Evolutionary conservation across 2,113 vertebrate species (phyloP), one percentile per base, ranked within the genome.

Genomic region (Platysternon megacephalum): DNA sequence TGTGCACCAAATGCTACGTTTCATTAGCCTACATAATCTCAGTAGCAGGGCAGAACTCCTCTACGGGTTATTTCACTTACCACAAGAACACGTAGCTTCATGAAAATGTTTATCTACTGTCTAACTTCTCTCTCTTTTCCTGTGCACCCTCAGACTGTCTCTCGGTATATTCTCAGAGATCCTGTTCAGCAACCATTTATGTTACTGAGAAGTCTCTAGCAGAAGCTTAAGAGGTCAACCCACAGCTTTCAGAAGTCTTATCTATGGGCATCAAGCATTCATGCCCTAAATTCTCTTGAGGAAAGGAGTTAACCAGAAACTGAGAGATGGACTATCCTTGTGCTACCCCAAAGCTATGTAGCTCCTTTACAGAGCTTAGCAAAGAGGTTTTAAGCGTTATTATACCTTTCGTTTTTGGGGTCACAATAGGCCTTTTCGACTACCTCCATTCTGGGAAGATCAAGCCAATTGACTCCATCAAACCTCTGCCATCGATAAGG

Each of bases 401-500:
- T 68, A 90, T 95, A 98, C 98, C 95, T 94, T 35, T 5, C 94
- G 19, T 16, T 95, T 6, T 85, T 39, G 29, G 99, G 99, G 88
- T 99, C 96, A 94, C 99, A 99, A 84, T 98, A 99, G 24, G 97
- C 98, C 92, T 98, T 97, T 97, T 99, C 99, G 24, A 99, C 95
- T 12, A 98, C 96, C 52, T 99, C 99, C 98, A 98, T 98, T 82
- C 85, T 86, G 16, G 88, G 0, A 82, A 99, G 74, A 56, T 99
- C 98, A 2, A 39, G 95, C 99, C 99, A 99, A 16, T 53, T 96
- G 29, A 80, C 3, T 5, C 82, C 96, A 22, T 96, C 55, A 5
- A 96, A 42, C 14, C 98, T n/a, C 96, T 99, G 98, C 99, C 99
- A 99, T 90, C 97, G 98, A 96, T 99, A 99, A 1, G 99, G 99